A percentile compares a stretch with the other conserved stretches of the same genome.
These are phyloP conservation scores for Ophraella communa DNA, from an alignment of 2,888 invertebrate genomes.

Conservation along the genomic window DNA sequence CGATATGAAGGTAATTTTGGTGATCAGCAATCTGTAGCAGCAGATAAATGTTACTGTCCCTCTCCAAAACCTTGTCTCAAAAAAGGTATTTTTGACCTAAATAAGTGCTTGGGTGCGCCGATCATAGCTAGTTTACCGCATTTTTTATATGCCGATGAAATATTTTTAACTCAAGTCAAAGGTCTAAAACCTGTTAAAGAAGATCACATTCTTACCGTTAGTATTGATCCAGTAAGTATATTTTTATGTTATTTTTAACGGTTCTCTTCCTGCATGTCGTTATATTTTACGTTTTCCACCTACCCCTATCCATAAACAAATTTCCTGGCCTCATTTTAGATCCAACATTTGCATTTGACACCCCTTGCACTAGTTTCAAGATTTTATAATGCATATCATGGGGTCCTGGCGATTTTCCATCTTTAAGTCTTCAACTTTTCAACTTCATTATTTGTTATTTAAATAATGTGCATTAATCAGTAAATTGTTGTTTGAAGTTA, in stretches of 20 bases:
- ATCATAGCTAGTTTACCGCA: constrained; percentile 81
- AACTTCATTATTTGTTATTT: no score
- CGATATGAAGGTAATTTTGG: constrained; percentile 75
- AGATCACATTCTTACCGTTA: constrained; percentile 75
- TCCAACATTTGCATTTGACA: no score
- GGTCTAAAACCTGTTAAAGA: constrained; percentile 72
- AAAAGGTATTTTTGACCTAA: constrained; percentile 74
- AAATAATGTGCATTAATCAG: no score
- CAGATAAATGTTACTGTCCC: constrained; percentile 64
- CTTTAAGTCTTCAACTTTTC: no score
- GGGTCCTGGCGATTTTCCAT: no score
- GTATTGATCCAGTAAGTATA: constrained; percentile 76
- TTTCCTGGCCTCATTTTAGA: no score
- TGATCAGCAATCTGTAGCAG: constrained; percentile 65
- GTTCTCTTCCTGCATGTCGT: no score
- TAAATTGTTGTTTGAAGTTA: no score
- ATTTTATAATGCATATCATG: no score
- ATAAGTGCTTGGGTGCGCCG: constrained; percentile 74
- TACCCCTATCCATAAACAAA: no score
- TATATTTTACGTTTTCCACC: no score
- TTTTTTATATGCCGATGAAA: constrained; percentile 68
- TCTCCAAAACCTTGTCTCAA: constrained; percentile 70
- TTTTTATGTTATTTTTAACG: constrained; percentile 17
- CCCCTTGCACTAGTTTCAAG: no score
- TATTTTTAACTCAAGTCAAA: constrained; percentile 59